Conservation (phyloP, 2,797 vertebrate species). For the Lateolabrax maculatus region DNA sequence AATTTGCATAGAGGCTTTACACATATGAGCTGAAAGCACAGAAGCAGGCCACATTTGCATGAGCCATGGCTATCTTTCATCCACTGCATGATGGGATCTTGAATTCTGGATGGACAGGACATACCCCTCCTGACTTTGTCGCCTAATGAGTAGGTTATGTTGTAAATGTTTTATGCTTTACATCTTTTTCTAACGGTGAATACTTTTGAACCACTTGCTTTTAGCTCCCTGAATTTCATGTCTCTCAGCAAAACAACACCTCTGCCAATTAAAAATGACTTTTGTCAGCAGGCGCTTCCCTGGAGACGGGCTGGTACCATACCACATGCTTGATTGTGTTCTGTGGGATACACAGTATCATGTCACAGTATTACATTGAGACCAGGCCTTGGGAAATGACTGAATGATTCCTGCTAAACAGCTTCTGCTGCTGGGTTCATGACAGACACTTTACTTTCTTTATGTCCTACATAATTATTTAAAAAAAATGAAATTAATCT, state of each 20-base stretch:
- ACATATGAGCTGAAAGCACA: slow-evolving; percentile 28
- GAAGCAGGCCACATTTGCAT: slow-evolving; percentile 55
- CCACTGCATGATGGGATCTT: background rate
- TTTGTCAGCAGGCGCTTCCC: slow-evolving; percentile 57
- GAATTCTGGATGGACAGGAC: background rate
- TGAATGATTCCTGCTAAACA: background rate
- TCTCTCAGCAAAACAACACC: slow-evolving; percentile 74
- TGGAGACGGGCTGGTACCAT: slow-evolving; percentile 39
- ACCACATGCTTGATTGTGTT: slow-evolving; percentile 19
- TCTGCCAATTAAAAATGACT: slow-evolving; percentile 78
- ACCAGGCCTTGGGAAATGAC: background rate
- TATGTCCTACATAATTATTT: background rate
- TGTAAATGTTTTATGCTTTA: background rate
- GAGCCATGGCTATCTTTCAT: background rate
- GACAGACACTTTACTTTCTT: background rate
- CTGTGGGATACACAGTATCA: background rate
- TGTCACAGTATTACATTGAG: background rate
- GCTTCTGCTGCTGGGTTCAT: background rate
- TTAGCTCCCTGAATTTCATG: slow-evolving; percentile 19
- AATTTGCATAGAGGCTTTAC: slow-evolving; percentile 48
- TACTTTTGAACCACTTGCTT: slow-evolving; percentile 19
- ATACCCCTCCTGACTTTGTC: background rate
- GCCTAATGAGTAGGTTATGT: background rate
- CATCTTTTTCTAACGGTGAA: background rate
- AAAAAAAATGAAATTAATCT: background rate